Conservation (phyloP, 2,888 invertebrate genomes). For the Deroplatys truncata region DNA sequence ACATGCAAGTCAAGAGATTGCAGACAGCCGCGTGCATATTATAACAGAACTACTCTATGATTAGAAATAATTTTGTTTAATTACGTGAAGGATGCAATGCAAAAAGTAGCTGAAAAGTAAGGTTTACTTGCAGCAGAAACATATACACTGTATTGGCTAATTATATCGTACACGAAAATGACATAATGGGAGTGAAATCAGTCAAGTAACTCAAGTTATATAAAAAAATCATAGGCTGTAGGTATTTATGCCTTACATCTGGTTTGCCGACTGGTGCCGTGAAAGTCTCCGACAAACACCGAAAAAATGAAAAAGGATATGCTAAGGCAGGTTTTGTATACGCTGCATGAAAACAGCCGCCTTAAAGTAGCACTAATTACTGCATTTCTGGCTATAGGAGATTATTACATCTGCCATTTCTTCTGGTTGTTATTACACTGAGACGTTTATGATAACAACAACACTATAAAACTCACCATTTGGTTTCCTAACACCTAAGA, state of each 20-base stretch:
- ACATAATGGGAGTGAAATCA: not conserved
- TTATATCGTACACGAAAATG: not conserved
- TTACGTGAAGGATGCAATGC: not conserved
- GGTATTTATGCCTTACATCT: too few species aligned
- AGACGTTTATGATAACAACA: too few species aligned
- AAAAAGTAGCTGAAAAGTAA: not conserved
- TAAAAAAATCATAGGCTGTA: not conserved
- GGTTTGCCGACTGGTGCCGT: not conserved
- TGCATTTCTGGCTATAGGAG: too few species aligned
- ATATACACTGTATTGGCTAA: not conserved
- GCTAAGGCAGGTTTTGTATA: not conserved
- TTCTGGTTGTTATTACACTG: too few species aligned
- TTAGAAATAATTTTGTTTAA: not conserved
- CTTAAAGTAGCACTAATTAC: too few species aligned
- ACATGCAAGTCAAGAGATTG: too few species aligned
- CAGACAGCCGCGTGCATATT: too few species aligned
- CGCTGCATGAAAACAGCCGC: not conserved
- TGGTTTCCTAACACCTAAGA: too few species aligned
- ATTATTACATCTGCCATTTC: too few species aligned
- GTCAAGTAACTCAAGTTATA: not conserved
- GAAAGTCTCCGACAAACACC: not conserved
- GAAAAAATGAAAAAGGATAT: not conserved
- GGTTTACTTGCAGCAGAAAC: not conserved
- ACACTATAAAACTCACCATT: too few species aligned
- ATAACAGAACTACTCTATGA: too few species aligned